These are phyloP conservation scores for Sylvilagus bachmani DNA, from an alignment of 2,113 vertebrate genomes.

Conservation along the genomic window DNA sequence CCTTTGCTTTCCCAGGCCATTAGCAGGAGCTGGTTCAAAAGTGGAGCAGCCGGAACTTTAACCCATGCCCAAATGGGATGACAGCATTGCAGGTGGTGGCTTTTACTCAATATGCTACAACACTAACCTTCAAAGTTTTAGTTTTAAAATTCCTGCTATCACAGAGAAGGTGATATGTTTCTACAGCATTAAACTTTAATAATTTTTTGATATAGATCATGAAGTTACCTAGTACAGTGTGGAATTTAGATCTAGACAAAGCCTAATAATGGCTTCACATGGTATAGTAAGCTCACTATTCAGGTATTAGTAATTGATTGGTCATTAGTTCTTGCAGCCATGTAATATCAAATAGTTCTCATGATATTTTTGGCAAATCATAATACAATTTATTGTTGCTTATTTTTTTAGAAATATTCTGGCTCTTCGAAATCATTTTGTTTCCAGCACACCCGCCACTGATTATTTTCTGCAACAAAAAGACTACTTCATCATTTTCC, in stretches of 20 bases:
- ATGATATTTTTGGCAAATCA: conserved; percentile 62
- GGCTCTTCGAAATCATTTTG: conserved; percentile 92
- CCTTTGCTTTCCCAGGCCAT: no score
- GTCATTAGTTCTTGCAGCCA: background rate
- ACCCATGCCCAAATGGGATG: no score
- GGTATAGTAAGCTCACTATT: background rate
- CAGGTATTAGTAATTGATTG: background rate
- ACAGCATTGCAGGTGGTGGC: no score
- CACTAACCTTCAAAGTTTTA: background rate
- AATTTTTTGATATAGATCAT: background rate
- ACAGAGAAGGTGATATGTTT: conserved; percentile 34
- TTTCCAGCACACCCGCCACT: conserved; percentile 84
- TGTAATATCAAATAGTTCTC: conserved; percentile 39
- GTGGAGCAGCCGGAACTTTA: no score
- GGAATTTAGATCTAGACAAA: background rate
- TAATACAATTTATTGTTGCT: conserved; percentile 74
- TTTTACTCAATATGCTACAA: no score
- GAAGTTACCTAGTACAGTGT: background rate
- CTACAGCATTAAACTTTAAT: conserved; percentile 2
- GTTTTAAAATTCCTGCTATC: conserved; percentile 31
- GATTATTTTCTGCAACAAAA: conserved; percentile 96
- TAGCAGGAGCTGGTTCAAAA: no score
- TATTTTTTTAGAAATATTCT: conserved; percentile 92
- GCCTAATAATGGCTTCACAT: background rate
- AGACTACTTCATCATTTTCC: conserved; percentile 94